A percentile compares a stretch with the other conserved stretches of the same genome.
Evolutionary conservation across 1,140 invertebrate genomes (phyloP).

Genomic region (Amphibalanus amphitrite): DNA sequence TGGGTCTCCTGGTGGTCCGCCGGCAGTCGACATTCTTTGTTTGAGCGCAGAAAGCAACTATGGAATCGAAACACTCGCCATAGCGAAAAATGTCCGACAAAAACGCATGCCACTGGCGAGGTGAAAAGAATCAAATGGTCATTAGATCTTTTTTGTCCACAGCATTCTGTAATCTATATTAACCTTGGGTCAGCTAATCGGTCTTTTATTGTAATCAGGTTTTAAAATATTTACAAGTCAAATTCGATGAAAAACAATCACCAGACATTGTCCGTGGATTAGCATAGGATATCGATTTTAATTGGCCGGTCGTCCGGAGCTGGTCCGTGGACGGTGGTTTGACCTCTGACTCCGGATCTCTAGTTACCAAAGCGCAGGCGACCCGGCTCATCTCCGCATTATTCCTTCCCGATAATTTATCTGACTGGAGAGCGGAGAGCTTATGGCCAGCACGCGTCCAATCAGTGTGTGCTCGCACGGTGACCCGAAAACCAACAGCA

Average conservation of each 20-base stretch:
- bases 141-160: neutral
- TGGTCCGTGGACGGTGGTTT: neutral
- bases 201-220: neutral
- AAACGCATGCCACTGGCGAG: neutral
- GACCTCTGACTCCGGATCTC: neutral
- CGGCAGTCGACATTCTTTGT: neutral
- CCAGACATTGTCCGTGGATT: neutral
- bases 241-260: conserved; percentile 1
- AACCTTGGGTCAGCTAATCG: neutral
- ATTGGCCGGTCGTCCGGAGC: neutral
- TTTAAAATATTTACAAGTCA: neutral
- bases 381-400: neutral
- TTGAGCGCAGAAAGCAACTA: neutral
- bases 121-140: neutral
- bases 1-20: neutral
- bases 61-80: neutral
- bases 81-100: neutral
- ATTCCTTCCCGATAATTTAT: neutral
- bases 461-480: no score
- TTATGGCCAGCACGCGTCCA: neutral
- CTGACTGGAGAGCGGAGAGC: neutral
- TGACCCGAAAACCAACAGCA: no score
- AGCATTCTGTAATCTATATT: neutral
- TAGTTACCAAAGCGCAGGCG: neutral
- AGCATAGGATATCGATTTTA: conserved; percentile 2